Evolutionary conservation across 2,113 vertebrate genomes (phyloP), one percentile per base, ranked within the genome.

Genomic region (Coptodon bakossiorum): DNA sequence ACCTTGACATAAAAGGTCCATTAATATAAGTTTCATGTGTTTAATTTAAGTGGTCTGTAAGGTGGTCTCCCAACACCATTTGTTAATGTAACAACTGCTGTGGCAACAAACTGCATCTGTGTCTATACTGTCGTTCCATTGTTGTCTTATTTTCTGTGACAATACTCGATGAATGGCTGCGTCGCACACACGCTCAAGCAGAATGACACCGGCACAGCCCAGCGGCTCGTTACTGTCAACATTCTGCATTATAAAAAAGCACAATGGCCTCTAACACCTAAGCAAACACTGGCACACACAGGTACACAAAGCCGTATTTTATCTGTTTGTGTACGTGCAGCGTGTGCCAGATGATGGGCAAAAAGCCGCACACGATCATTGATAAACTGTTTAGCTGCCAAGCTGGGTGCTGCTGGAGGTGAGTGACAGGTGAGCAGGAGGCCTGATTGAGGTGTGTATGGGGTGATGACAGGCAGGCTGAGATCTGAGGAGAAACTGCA

Each of bases 401-500:
- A 94, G 89, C 91, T 79, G 85, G 53, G 92, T 34, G 94, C 91
- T 93, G 16, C 81, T 16, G 3, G 66, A 83, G 53, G 38, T 93
- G 96, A 94, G 86, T 95, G 95, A 93, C 94, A 85, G 94, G 68
- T 71, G 48, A 94, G 93, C 94, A 95, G 91, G 94, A 94, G 90
- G 92, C 90, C 93, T 97, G 96, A 97, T 92, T 95, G 96, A 97
- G 93, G 94, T 89, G 93, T 94, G 90, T 94, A 84, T 92, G 90
- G 56, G 93, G 93, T 53, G 97, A 93, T 92, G 96, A 97, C 95
- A 96, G 95, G 92, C 59, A 2, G 36, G 53, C 85, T 27, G 81
- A 93, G 92, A 96, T 96, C 95, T 95, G 92, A 96, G 89, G 86
- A 81, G 54, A 87, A 89, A 87, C 89, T 40, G 86, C 34, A 63